Conservation (phyloP, 2,113 vertebrate genomes). For the Spheniscus mendiculus region DNA sequence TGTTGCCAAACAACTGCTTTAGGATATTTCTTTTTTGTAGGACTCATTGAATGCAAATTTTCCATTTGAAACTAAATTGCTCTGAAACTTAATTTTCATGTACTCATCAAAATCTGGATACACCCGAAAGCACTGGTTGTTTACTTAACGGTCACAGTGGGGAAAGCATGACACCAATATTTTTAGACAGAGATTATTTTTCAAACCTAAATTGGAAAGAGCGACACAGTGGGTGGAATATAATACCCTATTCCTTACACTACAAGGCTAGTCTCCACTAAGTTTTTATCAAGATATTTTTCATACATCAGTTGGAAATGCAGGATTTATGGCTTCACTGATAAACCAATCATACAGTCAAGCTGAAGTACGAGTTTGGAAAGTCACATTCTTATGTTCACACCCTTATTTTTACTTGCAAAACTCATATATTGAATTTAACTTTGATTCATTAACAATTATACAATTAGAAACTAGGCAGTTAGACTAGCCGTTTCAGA, state of each 20-base stretch:
- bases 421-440: background rate
- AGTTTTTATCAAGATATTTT: background rate
- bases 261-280: background rate
- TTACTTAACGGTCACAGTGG: background rate
- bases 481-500: background rate
- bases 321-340: background rate
- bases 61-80: background rate
- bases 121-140: background rate
- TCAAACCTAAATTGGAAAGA: background rate
- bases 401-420: background rate
- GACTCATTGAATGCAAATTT: background rate
- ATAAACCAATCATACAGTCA: background rate
- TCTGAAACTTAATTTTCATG: background rate
- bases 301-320: background rate
- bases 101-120: background rate
- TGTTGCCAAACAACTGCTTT: background rate
- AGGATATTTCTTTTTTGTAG: background rate
- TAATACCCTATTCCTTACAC: background rate
- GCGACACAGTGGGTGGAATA: background rate
- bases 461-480: background rate
- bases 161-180: background rate
- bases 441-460: background rate
- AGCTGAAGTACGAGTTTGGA: background rate
- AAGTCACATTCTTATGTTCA: background rate
- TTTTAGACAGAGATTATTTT: background rate